Percentiles rank a stretch among this genome's conserved stretches.
These are phyloP conservation scores for Galeruca laticollis DNA, from an alignment of 2,888 invertebrate species.

Conservation along the genomic window DNA sequence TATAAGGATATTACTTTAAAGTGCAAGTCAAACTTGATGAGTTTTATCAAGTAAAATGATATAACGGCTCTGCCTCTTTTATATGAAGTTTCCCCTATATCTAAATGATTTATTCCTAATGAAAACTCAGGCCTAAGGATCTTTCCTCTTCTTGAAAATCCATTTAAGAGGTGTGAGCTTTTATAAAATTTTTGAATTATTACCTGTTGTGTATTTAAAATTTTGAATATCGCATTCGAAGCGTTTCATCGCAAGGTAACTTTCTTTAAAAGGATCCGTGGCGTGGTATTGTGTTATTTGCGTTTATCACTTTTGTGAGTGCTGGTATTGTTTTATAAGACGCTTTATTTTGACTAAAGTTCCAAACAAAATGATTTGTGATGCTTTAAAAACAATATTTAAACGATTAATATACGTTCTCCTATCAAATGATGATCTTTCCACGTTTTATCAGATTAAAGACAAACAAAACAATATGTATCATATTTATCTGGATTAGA, in stretches of 20 bases:
- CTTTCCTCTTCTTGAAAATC: neutral
- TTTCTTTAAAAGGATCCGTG: neutral
- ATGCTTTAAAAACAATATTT: too few species aligned
- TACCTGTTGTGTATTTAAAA: slow-evolving; percentile 18
- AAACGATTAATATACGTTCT: too few species aligned
- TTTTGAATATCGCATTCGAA: slow-evolving; percentile 8
- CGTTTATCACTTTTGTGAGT: too few species aligned
- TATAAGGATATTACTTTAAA: slow-evolving; percentile 28
- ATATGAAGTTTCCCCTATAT: slow-evolving; percentile 16
- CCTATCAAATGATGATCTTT: too few species aligned
- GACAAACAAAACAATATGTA: too few species aligned
- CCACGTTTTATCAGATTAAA: too few species aligned
- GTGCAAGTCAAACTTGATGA: slow-evolving; percentile 31
- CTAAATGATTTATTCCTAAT: slow-evolving; percentile 31
- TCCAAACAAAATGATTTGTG: too few species aligned
- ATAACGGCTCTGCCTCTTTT: slow-evolving; percentile 5
- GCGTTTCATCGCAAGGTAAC: slow-evolving; percentile 1
- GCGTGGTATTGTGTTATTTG: too few species aligned
- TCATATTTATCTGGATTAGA: too few species aligned
- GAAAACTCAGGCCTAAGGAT: slow-evolving; percentile 22
- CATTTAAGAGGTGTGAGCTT: slow-evolving; percentile 9
- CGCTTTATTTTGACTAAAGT: too few species aligned
- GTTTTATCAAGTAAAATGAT: slow-evolving; percentile 16
- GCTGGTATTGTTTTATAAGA: too few species aligned
- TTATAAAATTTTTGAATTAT: slow-evolving; percentile 29